Conservation (phyloP, 2,113 vertebrate species). For the Cynocephalus volans region DNA sequence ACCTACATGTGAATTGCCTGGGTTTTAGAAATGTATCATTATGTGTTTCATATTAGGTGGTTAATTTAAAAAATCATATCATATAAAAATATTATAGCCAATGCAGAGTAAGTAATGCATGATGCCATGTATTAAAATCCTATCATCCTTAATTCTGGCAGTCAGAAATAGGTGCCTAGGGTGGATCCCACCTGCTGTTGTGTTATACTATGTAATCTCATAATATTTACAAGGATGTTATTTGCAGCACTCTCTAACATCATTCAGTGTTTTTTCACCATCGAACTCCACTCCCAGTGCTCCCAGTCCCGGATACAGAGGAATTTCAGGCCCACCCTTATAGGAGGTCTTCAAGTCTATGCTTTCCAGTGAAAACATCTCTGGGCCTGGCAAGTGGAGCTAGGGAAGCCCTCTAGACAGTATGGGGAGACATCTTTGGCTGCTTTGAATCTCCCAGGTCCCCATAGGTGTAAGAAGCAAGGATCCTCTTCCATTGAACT, state of each 20-base stretch:
- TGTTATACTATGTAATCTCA: slow-evolving; percentile 8
- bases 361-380: slow-evolving; percentile 31
- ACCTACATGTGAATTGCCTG: not conserved
- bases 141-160: slow-evolving; percentile 24
- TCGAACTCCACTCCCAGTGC: not conserved
- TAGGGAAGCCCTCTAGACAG: not conserved
- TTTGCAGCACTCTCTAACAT: slow-evolving; percentile 52
- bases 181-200: slow-evolving; percentile 8
- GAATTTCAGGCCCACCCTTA: slow-evolving; percentile 72
- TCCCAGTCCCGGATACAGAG: slow-evolving; percentile 29
- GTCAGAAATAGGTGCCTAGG: not conserved
- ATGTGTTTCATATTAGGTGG: not conserved
- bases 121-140: slow-evolving; percentile 42
- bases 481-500: not conserved
- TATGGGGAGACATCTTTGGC: not conserved
- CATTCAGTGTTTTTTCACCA: slow-evolving; percentile 5
- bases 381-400: not conserved
- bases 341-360: slow-evolving; percentile 3
- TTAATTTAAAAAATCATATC: slow-evolving; percentile 53
- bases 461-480: not conserved
- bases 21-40: slow-evolving; percentile 53
- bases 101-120: not conserved
- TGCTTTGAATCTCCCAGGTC: not conserved
- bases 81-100: slow-evolving; percentile 35
- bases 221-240: slow-evolving; percentile 50